These are phyloP conservation scores for Tenebrosternarchus preto DNA, from an alignment of 2,113 vertebrate genomes.

Conservation along the genomic window DNA sequence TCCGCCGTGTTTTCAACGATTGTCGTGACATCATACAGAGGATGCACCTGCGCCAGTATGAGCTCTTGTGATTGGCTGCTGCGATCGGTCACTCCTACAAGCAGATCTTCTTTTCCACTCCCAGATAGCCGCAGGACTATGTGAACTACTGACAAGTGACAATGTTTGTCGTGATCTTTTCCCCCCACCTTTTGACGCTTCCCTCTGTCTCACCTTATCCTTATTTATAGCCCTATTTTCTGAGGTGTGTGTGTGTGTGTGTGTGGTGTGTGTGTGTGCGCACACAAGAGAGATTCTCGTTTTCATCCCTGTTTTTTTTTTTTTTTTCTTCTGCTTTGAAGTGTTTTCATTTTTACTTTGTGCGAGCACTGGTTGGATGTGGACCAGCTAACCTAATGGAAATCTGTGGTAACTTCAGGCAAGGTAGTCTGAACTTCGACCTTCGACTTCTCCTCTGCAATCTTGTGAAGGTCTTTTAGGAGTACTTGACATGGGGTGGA, in stretches of 20 bases:
- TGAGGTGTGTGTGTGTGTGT: not conserved
- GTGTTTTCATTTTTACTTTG: slow-evolving; percentile 49
- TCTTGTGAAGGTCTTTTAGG: slow-evolving; percentile 66
- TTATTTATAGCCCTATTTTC: slow-evolving; percentile 42
- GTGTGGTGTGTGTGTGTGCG: not conserved
- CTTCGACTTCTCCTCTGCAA: slow-evolving; percentile 48
- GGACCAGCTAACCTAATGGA: slow-evolving; percentile 56
- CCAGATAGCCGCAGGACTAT: slow-evolving; percentile 63
- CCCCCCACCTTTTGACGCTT: slow-evolving; percentile 9
- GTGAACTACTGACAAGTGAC: slow-evolving; percentile 72
- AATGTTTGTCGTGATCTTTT: slow-evolving; percentile 42
- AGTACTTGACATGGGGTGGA: slow-evolving; percentile 57
- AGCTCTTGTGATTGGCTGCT: slow-evolving; percentile 86
- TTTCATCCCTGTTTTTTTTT: slow-evolving; percentile 38
- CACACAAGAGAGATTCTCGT: slow-evolving; percentile 68
- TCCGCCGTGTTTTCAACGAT: slow-evolving; percentile 87
- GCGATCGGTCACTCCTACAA: slow-evolving; percentile 11
- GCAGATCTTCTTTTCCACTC: slow-evolving; percentile 40
- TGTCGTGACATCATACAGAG: slow-evolving; percentile 91
- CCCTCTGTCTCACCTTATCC: slow-evolving; percentile 26
- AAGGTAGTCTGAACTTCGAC: slow-evolving; percentile 50
- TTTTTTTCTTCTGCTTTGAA: slow-evolving; percentile 50
- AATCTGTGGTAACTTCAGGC: slow-evolving; percentile 54
- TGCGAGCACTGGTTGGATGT: slow-evolving; percentile 56
- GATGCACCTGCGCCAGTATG: slow-evolving; percentile 96